These are phyloP conservation scores for Athalia rosae DNA, from an alignment of 2,888 invertebrate genomes.

Conservation along the genomic window DNA sequence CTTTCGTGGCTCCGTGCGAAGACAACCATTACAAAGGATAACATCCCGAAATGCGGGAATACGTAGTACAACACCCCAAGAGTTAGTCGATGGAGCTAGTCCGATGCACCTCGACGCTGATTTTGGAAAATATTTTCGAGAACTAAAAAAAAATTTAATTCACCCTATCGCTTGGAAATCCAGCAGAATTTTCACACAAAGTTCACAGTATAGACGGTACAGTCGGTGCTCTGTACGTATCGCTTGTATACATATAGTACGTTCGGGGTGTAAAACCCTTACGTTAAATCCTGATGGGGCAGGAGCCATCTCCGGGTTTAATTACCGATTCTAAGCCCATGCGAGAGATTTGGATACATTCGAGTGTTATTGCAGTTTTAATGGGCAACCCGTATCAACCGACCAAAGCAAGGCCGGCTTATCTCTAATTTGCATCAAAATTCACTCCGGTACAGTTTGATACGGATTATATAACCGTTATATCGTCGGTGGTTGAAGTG, in stretches of 20 bases:
- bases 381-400: slow-evolving; percentile 49
- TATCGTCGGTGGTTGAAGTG: slow-evolving; percentile 22
- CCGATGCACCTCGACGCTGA: no score
- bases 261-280: slow-evolving; percentile 40
- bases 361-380: slow-evolving; percentile 62
- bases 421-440: slow-evolving; percentile 39
- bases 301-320: slow-evolving; percentile 58
- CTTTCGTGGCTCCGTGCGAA: neutral
- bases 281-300: slow-evolving; percentile 42
- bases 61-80: neutral
- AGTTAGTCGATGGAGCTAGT: no score
- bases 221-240: neutral
- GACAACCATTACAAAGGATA: neutral
- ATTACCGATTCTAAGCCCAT: slow-evolving; percentile 62
- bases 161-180: neutral
- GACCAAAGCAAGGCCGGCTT: slow-evolving; percentile 30
- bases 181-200: no score
- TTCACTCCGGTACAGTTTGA: neutral
- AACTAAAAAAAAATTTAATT: neutral
- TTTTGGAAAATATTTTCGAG: no score
- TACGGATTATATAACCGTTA: neutral
- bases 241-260: neutral
- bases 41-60: slow-evolving; percentile 14
- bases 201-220: no score
- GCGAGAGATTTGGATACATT: slow-evolving; percentile 54